A percentile compares a stretch with the other conserved stretches of the same genome.
These are phyloP conservation scores for Panagrolaimus sp. DNA, from an alignment of 1,140 invertebrate species.

Conservation along the genomic window DNA sequence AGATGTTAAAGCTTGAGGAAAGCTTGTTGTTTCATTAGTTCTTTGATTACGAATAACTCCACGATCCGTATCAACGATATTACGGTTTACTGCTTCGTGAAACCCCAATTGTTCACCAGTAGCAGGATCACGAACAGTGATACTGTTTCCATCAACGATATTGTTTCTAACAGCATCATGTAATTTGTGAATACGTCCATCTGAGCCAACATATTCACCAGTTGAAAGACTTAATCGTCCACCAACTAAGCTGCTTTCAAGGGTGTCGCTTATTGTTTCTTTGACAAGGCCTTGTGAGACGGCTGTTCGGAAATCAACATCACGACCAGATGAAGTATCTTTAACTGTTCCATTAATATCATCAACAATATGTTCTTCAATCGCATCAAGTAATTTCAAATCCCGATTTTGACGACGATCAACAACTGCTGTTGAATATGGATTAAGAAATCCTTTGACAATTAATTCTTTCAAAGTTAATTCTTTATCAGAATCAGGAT, in stretches of 20 bases:
- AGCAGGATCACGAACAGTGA: no score
- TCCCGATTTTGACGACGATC: slow-evolving; percentile 73
- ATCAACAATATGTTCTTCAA: slow-evolving; percentile 73
- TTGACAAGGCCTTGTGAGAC: slow-evolving; percentile 29
- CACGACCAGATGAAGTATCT: slow-evolving; percentile 66
- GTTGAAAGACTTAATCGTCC: no score
- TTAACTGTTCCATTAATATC: slow-evolving; percentile 69
- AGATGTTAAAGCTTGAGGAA: slow-evolving; percentile 70
- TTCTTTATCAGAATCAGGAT: slow-evolving; percentile 35
- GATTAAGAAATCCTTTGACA: slow-evolving; percentile 44
- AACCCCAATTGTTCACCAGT: no score
- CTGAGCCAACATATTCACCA: no score
- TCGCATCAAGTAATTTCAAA: slow-evolving; percentile 73
- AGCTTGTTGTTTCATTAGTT: no score
- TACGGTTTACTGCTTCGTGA: no score
- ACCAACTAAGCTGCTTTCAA: slow-evolving; percentile 61
- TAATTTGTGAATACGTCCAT: no score
- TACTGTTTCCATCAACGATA: no score
- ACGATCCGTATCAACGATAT: no score
- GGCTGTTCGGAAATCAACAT: slow-evolving; percentile 29
- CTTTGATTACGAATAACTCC: no score
- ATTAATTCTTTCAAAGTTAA: slow-evolving; percentile 47
- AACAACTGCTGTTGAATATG: slow-evolving; percentile 62
- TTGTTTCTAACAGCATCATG: no score
- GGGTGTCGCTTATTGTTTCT: slow-evolving; percentile 63